These are phyloP conservation scores for Delphinapterus leucas DNA, from an alignment of 2,113 vertebrate species.

Conservation along the genomic window DNA sequence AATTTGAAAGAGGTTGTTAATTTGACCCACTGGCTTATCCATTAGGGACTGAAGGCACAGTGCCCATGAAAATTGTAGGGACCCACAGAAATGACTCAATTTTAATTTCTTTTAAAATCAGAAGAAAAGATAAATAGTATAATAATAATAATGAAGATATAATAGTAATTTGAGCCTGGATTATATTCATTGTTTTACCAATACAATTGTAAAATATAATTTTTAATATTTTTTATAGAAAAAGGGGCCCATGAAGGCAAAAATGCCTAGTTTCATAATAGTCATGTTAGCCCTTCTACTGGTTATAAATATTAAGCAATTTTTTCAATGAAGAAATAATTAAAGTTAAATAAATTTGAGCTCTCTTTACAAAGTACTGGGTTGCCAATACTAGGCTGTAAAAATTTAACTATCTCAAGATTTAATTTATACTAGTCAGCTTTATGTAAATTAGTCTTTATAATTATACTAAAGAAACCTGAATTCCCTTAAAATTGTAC, in stretches of 20 bases:
- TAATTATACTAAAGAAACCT: not conserved
- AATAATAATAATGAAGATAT: not conserved
- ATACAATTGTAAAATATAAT: not conserved
- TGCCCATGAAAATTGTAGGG: not conserved
- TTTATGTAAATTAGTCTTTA: conserved; percentile 44
- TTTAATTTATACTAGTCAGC: not conserved
- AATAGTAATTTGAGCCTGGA: not conserved
- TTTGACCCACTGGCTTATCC: not conserved
- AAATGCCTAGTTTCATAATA: not conserved
- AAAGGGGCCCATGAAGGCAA: not conserved
- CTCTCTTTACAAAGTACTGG: not conserved
- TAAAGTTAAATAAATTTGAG: conserved; percentile 42
- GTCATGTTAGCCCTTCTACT: not conserved
- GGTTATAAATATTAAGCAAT: not conserved
- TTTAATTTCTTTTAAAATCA: conserved; percentile 13
- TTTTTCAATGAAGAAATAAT: conserved; percentile 21
- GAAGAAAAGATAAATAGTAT: not conserved
- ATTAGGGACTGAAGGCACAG: not conserved
- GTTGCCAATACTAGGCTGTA: not conserved
- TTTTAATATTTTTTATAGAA: not conserved
- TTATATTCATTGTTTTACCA: not conserved
- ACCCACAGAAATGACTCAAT: not conserved
- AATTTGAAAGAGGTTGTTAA: not conserved
- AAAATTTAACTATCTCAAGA: conserved; percentile 46
- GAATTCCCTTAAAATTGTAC: conserved; percentile 2